Evolutionary conservation across 1,140 invertebrate species (phyloP).

Genomic region (Venturia canescens): DNA sequence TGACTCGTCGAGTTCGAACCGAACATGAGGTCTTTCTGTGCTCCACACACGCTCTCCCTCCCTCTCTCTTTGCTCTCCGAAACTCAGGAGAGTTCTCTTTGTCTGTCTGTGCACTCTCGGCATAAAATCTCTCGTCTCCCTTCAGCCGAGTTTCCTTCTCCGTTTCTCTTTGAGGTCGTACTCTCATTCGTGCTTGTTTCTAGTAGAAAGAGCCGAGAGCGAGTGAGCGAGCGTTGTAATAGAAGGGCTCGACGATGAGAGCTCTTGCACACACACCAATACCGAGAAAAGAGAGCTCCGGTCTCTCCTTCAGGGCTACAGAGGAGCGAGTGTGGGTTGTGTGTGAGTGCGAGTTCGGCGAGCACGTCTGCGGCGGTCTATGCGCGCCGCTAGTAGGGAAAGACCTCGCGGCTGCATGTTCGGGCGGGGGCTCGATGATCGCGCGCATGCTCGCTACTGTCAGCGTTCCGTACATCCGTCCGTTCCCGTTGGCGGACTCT

Average conservation of each 20-base stretch:
- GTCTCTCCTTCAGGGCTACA: constrained; percentile 30
- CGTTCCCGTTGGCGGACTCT: neutral
- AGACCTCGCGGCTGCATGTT: constrained; percentile 26
- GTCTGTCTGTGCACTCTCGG: constrained; percentile 9
- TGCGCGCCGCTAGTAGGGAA: constrained; percentile 20
- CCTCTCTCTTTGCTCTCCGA: neutral
- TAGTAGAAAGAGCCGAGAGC: constrained; percentile 2
- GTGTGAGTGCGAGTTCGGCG: neutral
- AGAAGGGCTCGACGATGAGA: constrained; percentile 1
- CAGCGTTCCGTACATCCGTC: constrained; percentile 25
- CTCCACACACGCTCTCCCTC: neutral
- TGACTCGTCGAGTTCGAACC: neutral
- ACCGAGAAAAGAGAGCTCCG: neutral
- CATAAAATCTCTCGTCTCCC: neutral
- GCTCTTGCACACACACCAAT: neutral
- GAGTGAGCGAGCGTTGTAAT: constrained; percentile 6
- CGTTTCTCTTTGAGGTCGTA: neutral
- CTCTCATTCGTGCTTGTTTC: constrained; percentile 20
- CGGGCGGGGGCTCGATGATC: constrained; percentile 48
- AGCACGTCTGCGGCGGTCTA: neutral
- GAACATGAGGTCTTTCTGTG: neutral
- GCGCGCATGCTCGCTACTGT: constrained; percentile 48
- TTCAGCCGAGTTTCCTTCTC: neutral
- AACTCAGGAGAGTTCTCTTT: constrained; percentile 15
- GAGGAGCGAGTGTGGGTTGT: constrained; percentile 57